Conservation (phyloP, 2,888 invertebrate genomes). For the Urechis unicinctus region DNA sequence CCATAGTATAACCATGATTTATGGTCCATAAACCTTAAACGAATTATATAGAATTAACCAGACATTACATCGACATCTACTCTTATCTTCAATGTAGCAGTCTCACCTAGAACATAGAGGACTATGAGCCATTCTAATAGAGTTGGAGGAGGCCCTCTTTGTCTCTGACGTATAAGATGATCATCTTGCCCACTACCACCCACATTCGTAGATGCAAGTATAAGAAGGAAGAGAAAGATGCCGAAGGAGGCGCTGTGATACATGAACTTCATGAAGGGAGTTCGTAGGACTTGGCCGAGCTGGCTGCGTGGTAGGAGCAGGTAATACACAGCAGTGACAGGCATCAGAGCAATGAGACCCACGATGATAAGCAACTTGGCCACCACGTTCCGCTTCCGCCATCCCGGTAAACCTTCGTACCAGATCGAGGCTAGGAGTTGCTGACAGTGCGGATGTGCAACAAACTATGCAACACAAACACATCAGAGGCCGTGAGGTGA, state of each 20-base stretch:
- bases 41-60: too few species aligned
- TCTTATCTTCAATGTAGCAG: slow-evolving; percentile 1
- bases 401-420: slow-evolving; percentile 19
- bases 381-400: slow-evolving; percentile 35
- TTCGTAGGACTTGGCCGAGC: slow-evolving; percentile 54
- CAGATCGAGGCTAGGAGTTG: slow-evolving; percentile 50
- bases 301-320: slow-evolving; percentile 53
- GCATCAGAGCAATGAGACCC: slow-evolving; percentile 21
- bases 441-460: slow-evolving; percentile 55
- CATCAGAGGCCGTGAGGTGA: background rate
- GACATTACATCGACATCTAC: too few species aligned
- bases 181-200: slow-evolving; percentile 32
- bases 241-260: slow-evolving; percentile 58
- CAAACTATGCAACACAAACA: background rate
- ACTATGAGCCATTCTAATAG: slow-evolving; percentile 55
- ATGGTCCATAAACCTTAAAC: too few species aligned
- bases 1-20: too few species aligned
- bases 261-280: slow-evolving; percentile 58
- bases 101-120: slow-evolving; percentile 55
- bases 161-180: slow-evolving; percentile 34
- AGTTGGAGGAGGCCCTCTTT: slow-evolving; percentile 54
- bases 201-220: slow-evolving; percentile 52
- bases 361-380: slow-evolving; percentile 33
- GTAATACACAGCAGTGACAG: slow-evolving; percentile 54
- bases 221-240: slow-evolving; percentile 54